These are phyloP conservation scores for Smutsia gigantea DNA, from an alignment of 2,797 vertebrate species.

Conservation along the genomic window DNA sequence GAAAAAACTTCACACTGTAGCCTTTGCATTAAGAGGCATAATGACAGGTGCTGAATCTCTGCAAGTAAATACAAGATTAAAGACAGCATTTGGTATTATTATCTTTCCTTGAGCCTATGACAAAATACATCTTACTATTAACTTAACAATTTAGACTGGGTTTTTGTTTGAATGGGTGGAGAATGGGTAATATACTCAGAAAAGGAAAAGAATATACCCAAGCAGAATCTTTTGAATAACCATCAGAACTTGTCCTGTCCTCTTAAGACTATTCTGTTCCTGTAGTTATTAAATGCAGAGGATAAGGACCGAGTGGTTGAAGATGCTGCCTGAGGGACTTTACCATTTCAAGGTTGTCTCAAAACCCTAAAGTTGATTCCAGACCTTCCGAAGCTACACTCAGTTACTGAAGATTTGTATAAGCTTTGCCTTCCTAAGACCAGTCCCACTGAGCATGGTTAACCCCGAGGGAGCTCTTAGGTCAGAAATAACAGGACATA, in stretches of 20 bases:
- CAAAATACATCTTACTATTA: slow-evolving; percentile 13
- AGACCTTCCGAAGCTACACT: not conserved
- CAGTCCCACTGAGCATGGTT: fast-evolving
- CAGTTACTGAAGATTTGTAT: not conserved
- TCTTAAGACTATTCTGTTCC: not conserved
- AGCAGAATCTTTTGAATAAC: not conserved
- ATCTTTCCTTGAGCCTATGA: not conserved
- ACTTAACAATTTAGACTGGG: not conserved
- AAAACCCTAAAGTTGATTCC: not conserved
- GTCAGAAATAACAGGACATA: not conserved
- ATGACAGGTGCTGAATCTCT: not conserved
- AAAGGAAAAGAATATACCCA: not conserved
- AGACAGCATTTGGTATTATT: not conserved
- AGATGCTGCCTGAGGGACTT: not conserved
- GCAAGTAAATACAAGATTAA: not conserved
- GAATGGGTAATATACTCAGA: not conserved
- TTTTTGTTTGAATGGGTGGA: not conserved
- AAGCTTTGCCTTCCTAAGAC: not conserved
- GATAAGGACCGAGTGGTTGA: not conserved
- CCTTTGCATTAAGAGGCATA: not conserved
- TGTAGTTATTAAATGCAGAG: not conserved
- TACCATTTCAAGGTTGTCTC: not conserved
- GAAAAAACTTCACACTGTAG: not conserved
- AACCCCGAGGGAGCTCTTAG: not conserved
- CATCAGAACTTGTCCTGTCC: not conserved